Percentiles rank a stretch among this genome's conserved stretches.
These are phyloP conservation scores for Bufo bufo DNA, from an alignment of 2,113 vertebrate species.

Conservation along the genomic window DNA sequence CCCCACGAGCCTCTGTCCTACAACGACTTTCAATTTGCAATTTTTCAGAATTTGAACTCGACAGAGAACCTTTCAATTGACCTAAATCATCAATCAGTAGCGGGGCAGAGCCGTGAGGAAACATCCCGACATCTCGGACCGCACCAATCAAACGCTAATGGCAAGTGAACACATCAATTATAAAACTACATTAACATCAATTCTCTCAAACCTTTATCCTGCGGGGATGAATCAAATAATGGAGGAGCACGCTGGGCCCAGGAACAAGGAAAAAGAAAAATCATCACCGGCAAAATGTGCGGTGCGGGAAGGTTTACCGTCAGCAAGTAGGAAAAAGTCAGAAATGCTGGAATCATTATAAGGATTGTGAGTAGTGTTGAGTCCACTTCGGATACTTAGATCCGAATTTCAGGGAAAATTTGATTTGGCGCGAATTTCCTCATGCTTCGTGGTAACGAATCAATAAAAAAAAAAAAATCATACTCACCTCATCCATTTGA, in stretches of 20 bases:
- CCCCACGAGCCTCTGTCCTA: not conserved
- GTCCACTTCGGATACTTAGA: no score
- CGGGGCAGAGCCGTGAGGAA: not conserved
- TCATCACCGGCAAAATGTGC: no score
- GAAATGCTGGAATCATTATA: no score
- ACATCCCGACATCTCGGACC: not conserved
- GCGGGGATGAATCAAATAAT: constrained; percentile 29
- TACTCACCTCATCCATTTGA: no score
- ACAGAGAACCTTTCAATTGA: not conserved
- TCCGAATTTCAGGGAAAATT: no score
- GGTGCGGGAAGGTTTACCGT: not conserved
- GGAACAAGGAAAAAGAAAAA: not conserved
- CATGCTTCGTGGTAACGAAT: no score
- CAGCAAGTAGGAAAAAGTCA: not conserved
- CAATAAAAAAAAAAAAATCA: no score
- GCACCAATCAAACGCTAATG: not conserved
- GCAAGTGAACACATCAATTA: constrained; percentile 33
- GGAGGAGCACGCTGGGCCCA: constrained; percentile 3
- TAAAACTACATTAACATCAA: constrained; percentile 24
- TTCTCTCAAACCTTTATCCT: constrained; percentile 19
- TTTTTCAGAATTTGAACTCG: not conserved
- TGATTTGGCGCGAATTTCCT: no score
- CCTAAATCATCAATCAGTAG: constrained; percentile 10
- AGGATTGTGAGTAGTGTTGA: no score
- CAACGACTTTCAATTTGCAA: not conserved